phyloP scores from a whole-genome alignment of 2,113 vertebrate genomes.

The Clinocottus analis region DNA sequence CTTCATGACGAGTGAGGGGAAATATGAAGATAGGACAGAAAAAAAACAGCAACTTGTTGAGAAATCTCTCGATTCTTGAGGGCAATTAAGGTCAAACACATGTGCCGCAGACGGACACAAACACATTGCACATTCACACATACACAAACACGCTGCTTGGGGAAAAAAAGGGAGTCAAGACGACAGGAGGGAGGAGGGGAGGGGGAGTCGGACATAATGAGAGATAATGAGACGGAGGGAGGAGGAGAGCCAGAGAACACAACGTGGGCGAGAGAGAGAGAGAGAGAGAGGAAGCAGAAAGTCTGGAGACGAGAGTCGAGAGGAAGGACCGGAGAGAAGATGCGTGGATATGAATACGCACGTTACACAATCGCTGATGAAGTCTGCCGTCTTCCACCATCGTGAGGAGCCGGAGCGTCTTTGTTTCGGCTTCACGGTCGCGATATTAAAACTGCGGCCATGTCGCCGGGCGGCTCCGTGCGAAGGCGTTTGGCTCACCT shows the following conservation, averaged over 20 bases:
- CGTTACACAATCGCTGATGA: too few species aligned
- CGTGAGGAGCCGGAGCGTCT: background rate
- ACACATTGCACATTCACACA: slow-evolving; percentile 5
- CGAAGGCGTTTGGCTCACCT: slow-evolving; percentile 54
- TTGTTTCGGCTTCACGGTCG: background rate
- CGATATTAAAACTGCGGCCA: slow-evolving; percentile 1
- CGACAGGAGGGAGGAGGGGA: background rate
- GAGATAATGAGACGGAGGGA: slow-evolving; percentile 63
- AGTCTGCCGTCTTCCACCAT: slow-evolving; percentile 4
- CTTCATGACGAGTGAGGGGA: background rate
- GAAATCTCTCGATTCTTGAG: background rate
- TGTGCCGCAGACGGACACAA: background rate
- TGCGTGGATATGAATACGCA: too few species aligned
- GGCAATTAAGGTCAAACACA: slow-evolving; percentile 24
- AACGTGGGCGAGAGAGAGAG: slow-evolving; percentile 27
- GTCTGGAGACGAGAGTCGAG: slow-evolving; percentile 1
- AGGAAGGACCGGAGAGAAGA: background rate
- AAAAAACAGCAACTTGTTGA: background rate
- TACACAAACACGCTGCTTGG: slow-evolving; percentile 11
- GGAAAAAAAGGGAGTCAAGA: slow-evolving; percentile 1
- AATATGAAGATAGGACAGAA: background rate
- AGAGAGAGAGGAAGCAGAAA: slow-evolving; percentile 1
- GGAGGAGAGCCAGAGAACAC: slow-evolving; percentile 52
- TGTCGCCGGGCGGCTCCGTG: slow-evolving; percentile 64
- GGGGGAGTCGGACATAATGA: slow-evolving; percentile 41